Base-by-base conservation (phyloP, 2,888 invertebrate species). In the Dermolepida albohirtum region DNA sequence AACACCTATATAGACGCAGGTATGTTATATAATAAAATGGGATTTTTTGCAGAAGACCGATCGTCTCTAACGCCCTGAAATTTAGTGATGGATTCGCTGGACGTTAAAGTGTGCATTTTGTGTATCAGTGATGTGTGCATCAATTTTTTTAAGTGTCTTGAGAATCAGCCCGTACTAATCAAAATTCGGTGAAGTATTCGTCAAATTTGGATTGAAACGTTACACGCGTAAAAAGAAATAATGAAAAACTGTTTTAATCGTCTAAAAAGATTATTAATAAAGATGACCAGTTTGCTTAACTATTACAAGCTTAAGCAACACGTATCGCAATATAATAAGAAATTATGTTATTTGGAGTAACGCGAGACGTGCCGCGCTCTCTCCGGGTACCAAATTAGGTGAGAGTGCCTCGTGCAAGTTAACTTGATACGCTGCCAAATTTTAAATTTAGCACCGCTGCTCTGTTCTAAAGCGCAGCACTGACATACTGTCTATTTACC, bases 1-100 rank as follows among this genome's bases (percentile, higher is more conserved):
- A 75, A 78, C 79, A 76, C 78, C 77, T 72, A 73, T 73, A 74
- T 72, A 74, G 47, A 16, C 22, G 74, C 80, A 83, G 83, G 83
- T 83, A 83, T 73, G 81, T 81, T 74, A 68, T 67, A 70, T 67
- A 72, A 62, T 47, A 16, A 47, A 59, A 47, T 34, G 47, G 17
- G 14, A 11, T 57, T 6, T 22, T 57, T 57, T 57, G 12, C 43
- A 55, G 14, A 41, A 22, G 11, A 73, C 44, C 47, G 22, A 14
- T 11, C 39, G 34, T 16, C 29, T 47, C 22, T 34, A 43, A 59
- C 6, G 10, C 2, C 34, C 6, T 29, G 29, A 34, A 2, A 22
- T 34, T 34, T 34, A 34, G 34, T 34, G 34, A 34, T 10, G 34
- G 34, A 34, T 34, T 8, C 34, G 34, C 6, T 34, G 2, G 34